These are phyloP conservation scores for Eupeodes luniger DNA, from an alignment of 2,888 invertebrate species.

Conservation along the genomic window DNA sequence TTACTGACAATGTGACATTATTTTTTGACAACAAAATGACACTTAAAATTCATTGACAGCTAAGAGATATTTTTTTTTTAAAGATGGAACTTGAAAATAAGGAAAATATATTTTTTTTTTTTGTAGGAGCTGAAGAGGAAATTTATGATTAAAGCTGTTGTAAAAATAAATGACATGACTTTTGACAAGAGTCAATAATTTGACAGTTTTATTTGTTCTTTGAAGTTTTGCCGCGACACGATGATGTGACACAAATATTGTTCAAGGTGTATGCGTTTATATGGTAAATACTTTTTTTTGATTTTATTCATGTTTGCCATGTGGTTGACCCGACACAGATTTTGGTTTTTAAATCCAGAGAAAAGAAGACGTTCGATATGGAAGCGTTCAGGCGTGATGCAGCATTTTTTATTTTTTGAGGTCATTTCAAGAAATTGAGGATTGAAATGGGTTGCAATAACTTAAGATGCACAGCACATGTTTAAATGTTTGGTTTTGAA, in stretches of 20 bases:
- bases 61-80: background rate
- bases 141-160: conserved; percentile 11
- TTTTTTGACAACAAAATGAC: conserved; percentile 30
- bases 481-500: too few relatives aligned
- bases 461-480: too few relatives aligned
- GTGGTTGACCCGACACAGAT: background rate
- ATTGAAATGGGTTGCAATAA: too few relatives aligned
- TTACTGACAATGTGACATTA: conserved; percentile 30
- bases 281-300: background rate
- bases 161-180: conserved; percentile 15
- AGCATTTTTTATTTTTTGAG: too few relatives aligned
- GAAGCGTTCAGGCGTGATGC: background rate
- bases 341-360: background rate
- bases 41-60: conserved; percentile 37
- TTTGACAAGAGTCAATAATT: conserved; percentile 24
- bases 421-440: too few relatives aligned
- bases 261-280: background rate
- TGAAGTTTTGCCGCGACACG: conserved; percentile 21
- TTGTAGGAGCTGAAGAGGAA: background rate
- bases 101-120: background rate
- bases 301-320: background rate
- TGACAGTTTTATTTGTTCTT: conserved; percentile 15
- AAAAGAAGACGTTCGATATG: background rate
- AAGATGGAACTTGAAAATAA: background rate
- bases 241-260: background rate